Evolutionary conservation across 2,888 invertebrate species (phyloP).

Genomic region (Tigriopus californicus): DNA sequence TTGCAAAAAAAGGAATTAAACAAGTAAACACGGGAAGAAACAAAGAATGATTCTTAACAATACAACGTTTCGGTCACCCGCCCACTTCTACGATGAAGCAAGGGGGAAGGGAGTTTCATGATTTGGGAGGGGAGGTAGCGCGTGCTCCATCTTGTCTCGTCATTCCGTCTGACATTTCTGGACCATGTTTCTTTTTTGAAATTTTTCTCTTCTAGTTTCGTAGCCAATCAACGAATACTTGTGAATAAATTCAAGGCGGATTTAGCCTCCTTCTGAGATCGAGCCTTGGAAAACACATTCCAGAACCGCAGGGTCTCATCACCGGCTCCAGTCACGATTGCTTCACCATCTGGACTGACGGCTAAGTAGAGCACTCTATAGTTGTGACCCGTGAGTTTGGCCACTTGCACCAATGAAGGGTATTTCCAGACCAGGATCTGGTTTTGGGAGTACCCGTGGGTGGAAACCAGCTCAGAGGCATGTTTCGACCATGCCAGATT

Average conservation of each 20-base stretch:
- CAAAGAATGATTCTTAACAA: too few relatives aligned
- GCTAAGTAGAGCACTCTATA: constrained; percentile 88
- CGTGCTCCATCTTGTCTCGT: too few relatives aligned
- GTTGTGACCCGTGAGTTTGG: constrained; percentile 89
- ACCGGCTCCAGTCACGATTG: constrained; percentile 95
- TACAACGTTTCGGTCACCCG: too few relatives aligned
- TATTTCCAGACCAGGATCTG: constrained; percentile 99
- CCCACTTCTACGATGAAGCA: too few relatives aligned
- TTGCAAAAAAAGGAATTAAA: too few relatives aligned
- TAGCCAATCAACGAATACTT: constrained; percentile 45
- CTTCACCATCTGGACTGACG: constrained; percentile 92
- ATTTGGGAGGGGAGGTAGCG: too few relatives aligned
- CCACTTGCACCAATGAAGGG: constrained; percentile 85
- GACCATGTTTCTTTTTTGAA: too few relatives aligned
- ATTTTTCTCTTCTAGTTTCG: too few relatives aligned
- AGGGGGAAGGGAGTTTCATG: too few relatives aligned
- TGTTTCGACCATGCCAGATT: constrained; percentile 98
- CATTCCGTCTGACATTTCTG: too few relatives aligned
- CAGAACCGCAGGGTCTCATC: constrained; percentile 95
- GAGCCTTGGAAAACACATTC: constrained; percentile 96
- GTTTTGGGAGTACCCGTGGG: constrained; percentile 96
- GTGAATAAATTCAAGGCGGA: constrained; percentile 82
- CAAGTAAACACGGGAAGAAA: too few relatives aligned
- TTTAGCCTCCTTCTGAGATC: constrained; percentile 80
- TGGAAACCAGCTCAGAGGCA: constrained; percentile 88